Base-by-base conservation (phyloP, 2,888 invertebrate genomes). In the Apotomis betuletana region DNA sequence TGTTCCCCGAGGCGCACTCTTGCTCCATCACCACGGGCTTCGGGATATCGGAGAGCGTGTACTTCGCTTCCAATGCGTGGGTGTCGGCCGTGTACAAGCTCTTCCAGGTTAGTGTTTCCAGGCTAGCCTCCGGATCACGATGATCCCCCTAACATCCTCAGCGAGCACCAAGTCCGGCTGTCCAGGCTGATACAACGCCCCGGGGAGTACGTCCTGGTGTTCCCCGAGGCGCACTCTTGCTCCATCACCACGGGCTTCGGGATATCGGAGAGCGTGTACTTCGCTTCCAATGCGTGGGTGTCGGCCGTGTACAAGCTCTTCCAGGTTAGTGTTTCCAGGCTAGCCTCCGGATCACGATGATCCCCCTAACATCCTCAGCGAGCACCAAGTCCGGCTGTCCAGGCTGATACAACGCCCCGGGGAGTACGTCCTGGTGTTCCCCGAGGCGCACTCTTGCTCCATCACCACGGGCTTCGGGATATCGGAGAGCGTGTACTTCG, bases 401-500 rank as follows among this genome's bases (percentile, higher is more conserved):
- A 94, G 97, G 10, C 95, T 96, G 3, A 96, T 96, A 4, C 98
- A 98, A 87, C 95, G 96, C 72, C 97, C 97, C 0, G 97, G 98
- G 0, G 97, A 99, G 85, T 98, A 96, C 85, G 95, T 99, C 41
- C 94, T 99, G 0, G 97, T 98, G 0, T 98, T 98, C 85, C 98
- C 98, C 0, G 85, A 87, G 82, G 97, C 97, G 0, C 98, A 97
- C 83, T 97, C 98, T 0, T 97, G 97, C 0, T 97, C 97, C 55
- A 94, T 99, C 74, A 96, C 97, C 76, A 97, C 97, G 0, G 98
- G 98, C 0, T 98, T 97, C 84, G 96, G 96, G 0, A 96, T 98
- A 0, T 97, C 98, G 0, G 99, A 99, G 85, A 98, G 98, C 82
- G 97, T 98, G 0, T 98, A 98, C 85, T 98, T 97, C 81, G 98